Evolutionary conservation across 2,797 vertebrate genomes (phyloP).

Genomic region (Chromobotia macracanthus): DNA sequence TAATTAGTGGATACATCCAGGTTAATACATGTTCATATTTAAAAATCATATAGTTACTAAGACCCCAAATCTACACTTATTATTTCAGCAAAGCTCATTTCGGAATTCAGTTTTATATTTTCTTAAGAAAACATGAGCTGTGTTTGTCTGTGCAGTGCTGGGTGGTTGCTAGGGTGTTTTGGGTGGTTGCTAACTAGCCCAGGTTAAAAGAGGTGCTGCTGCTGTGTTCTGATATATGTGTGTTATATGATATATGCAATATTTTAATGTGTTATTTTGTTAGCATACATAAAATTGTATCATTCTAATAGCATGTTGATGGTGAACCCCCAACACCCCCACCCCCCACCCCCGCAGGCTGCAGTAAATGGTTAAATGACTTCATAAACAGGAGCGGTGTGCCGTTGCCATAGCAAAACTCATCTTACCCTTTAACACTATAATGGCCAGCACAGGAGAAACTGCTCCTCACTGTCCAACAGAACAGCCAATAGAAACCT

Average conservation of each 20-base stretch:
- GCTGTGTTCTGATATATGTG: neutral
- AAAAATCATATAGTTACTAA: too few relatives aligned
- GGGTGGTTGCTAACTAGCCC: too few relatives aligned
- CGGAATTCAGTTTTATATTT: too few relatives aligned
- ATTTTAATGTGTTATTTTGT: neutral
- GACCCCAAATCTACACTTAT: too few relatives aligned
- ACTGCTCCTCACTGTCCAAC: neutral
- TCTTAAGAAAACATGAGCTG: too few relatives aligned
- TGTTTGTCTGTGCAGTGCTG: too few relatives aligned
- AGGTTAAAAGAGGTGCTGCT: neutral
- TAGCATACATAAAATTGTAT: neutral
- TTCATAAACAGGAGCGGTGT: slow-evolving; percentile 53
- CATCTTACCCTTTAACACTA: slow-evolving; percentile 53
- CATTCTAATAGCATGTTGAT: neutral
- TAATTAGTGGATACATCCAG: too few relatives aligned
- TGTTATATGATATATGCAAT: neutral
- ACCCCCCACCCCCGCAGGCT: neutral
- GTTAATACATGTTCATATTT: too few relatives aligned
- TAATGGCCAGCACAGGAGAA: neutral
- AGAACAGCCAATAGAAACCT: neutral
- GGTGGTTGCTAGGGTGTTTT: too few relatives aligned
- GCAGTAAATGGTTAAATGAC: slow-evolving; percentile 44
- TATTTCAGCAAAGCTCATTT: too few relatives aligned
- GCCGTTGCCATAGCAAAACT: slow-evolving; percentile 56
- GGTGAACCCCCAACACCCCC: neutral